Evolutionary conservation across 2,797 vertebrate genomes (phyloP).

Genomic region (Epinephelus awoara): DNA sequence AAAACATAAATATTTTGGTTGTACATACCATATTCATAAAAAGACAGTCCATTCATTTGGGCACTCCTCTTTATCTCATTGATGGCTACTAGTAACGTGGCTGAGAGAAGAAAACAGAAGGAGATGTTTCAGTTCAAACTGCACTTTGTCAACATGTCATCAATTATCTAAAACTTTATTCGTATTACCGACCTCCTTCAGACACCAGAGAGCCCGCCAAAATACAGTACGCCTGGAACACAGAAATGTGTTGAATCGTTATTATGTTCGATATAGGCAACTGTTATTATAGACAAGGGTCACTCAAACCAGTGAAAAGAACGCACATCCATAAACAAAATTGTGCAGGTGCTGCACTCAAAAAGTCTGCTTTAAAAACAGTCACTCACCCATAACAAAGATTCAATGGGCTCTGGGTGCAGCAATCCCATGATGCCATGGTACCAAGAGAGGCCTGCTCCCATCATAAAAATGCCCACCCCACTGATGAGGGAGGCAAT

Average conservation of each 20-base stretch:
- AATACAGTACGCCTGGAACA: slow-evolving; percentile 96
- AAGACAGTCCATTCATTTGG: slow-evolving; percentile 87
- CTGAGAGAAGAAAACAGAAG: slow-evolving; percentile 81
- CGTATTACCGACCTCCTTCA: slow-evolving; percentile 92
- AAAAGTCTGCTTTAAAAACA: not conserved
- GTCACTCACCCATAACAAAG: slow-evolving; percentile 93
- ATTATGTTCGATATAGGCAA: not conserved
- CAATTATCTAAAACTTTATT: not conserved
- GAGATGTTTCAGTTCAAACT: slow-evolving; percentile 18
- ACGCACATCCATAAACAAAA: too few relatives aligned
- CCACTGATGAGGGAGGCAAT: slow-evolving; percentile 98
- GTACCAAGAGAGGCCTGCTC: slow-evolving; percentile 98
- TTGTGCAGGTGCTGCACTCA: too few relatives aligned
- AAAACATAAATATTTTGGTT: not conserved
- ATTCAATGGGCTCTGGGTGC: slow-evolving; percentile 95
- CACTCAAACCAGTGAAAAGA: too few relatives aligned
- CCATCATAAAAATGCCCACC: slow-evolving; percentile 99
- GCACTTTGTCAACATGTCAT: not conserved
- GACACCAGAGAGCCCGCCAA: slow-evolving; percentile 97
- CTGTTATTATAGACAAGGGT: not conserved
- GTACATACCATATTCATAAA: slow-evolving; percentile 96
- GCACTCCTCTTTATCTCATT: slow-evolving; percentile 97
- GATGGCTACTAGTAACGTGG: slow-evolving; percentile 96
- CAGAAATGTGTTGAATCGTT: not conserved
- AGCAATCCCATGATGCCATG: slow-evolving; percentile 97